Evolutionary conservation across 2,888 invertebrate species (phyloP).

Genomic region (Petrophora chlorosata): DNA sequence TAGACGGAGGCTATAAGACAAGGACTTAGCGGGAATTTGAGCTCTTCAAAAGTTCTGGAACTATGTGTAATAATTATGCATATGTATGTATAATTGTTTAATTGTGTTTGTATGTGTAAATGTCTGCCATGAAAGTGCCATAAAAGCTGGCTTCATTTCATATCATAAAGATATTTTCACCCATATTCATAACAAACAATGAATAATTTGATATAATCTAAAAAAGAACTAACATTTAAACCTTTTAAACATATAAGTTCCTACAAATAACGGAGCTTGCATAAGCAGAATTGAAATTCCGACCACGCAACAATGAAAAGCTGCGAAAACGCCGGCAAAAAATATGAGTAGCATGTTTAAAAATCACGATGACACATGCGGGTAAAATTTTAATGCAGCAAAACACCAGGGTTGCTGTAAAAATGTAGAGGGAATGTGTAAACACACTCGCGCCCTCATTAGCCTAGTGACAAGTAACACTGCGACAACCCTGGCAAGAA

Average conservation of each 20-base stretch:
- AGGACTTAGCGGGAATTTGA: no score
- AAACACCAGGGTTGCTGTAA: slow-evolving; percentile 9
- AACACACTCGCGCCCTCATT: slow-evolving; percentile 16
- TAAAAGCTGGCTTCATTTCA: no score
- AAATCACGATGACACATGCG: slow-evolving; percentile 25
- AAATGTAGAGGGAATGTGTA: slow-evolving; percentile 8
- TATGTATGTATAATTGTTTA: no score
- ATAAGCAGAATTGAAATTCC: slow-evolving; percentile 16
- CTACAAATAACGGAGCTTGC: slow-evolving; percentile 12
- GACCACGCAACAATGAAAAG: slow-evolving; percentile 21
- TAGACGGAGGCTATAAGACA: no score
- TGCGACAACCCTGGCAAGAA: slow-evolving; percentile 5
- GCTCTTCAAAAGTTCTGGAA: no score
- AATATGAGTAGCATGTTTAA: slow-evolving; percentile 23
- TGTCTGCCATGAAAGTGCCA: no score
- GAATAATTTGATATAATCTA: no score
- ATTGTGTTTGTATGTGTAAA: no score
- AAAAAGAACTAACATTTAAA: no score
- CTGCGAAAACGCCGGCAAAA: slow-evolving; percentile 17
- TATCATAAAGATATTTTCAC: no score
- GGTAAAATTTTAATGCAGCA: slow-evolving; percentile 6
- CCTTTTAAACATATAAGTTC: slow-evolving; percentile 1
- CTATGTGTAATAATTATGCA: no score
- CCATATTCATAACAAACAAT: no score
- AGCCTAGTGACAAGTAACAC: slow-evolving; percentile 1